Base-by-base conservation (phyloP, 2,113 vertebrate species). In the Argyrosomus japonicus region DNA sequence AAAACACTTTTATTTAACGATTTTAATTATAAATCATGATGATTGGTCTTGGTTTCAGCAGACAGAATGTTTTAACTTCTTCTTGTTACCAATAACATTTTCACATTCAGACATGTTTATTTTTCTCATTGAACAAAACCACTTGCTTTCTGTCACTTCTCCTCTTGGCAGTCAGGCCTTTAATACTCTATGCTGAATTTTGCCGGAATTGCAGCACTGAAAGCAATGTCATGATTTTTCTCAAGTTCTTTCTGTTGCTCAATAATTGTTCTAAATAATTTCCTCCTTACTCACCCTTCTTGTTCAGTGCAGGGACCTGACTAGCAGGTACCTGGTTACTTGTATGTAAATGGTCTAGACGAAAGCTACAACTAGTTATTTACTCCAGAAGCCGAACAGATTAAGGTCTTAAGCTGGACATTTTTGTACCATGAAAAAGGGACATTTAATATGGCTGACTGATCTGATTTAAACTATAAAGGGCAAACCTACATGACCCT, bases 201-300 rank as follows among this genome's bases (percentile, higher is more conserved):
- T 40, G 36, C 8, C 7, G 7, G 36, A 40, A 19, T 36, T 5
- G 8, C 2, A 6, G 8, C 47, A 63, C 21, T 36, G 29, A 19
- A 6, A 1, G 23, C 27, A 53, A 0, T 25, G 29, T 23, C 60
- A 43, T 21, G 71, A 32, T 27, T 63, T 63, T 4, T 3, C 23
- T 15, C 57, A 71, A 12, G 27, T 64, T 64, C n/a, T 62, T 57
- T 15, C 43, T 53, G 4, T 64, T 81, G 62, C 23, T 47, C 18
- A 47, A 54, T 65, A 62, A 70, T 51, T 36, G n/a, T 70, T 81
- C 18, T 8, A 67, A 11, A 54, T 72, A 3, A 54, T 62, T 47
- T 63, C 45, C 23, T 50, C 23, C 23, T 76, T 65, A 45, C 47
- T 72, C 27, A 50, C 58, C 13, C 58, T 61, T 15, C 15, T 17